A percentile compares a stretch with the other conserved stretches of the same genome.
Evolutionary conservation across 1,140 invertebrate genomes (phyloP).

Genomic region (Sminthurinus signatus): DNA sequence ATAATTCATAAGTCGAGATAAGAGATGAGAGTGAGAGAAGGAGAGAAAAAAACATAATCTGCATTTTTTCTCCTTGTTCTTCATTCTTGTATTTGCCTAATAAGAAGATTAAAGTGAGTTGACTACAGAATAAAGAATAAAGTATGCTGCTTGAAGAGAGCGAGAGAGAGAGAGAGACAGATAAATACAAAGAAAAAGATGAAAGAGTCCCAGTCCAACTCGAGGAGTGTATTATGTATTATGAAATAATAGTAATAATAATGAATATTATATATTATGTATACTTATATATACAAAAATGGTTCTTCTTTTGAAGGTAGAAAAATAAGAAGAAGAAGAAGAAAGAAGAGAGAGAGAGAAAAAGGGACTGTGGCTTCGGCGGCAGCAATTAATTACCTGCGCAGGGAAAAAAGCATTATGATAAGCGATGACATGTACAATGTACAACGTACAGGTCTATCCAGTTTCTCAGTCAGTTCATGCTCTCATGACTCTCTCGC

Average conservation of each 20-base stretch:
- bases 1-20: not conserved
- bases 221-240: too few relatives aligned
- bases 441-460: constrained; percentile 11
- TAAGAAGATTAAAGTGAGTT: not conserved
- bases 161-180: too few relatives aligned
- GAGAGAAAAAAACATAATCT: not conserved
- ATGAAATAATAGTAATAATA: too few relatives aligned
- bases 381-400: constrained; percentile 17
- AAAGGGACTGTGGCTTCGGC: not conserved
- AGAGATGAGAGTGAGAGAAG: not conserved
- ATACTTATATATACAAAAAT: too few relatives aligned
- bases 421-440: constrained; percentile 14
- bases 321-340: too few relatives aligned
- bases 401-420: constrained; percentile 15
- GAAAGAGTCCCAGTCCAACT: too few relatives aligned
- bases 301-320: too few relatives aligned
- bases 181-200: too few relatives aligned
- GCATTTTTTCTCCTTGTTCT: not conserved
- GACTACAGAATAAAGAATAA: too few relatives aligned
- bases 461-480: constrained; percentile 15
- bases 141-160: too few relatives aligned
- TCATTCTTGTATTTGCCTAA: not conserved
- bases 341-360: too few relatives aligned
- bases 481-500: constrained; percentile 14
- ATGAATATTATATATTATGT: too few relatives aligned